Conservation (phyloP, 2,113 vertebrate species). For the Halcyon malimbica region DNA sequence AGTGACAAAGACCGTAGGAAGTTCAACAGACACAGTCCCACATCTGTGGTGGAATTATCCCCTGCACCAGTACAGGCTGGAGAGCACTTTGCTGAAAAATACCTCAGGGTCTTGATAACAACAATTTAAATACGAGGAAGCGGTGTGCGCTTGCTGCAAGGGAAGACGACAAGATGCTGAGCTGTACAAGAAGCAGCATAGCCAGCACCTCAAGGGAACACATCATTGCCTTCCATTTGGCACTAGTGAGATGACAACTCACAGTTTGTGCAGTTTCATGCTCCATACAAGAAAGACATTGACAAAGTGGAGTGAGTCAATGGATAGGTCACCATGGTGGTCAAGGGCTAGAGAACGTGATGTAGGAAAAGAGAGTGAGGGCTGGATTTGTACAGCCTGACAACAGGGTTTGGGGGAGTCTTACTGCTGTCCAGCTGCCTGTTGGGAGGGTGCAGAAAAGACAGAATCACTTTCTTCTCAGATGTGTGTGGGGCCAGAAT, state of each 20-base stretch:
- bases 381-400: background rate
- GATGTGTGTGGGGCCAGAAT: background rate
- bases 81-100: background rate
- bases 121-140: background rate
- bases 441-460: background rate
- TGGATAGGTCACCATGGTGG: background rate
- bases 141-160: background rate
- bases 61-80: background rate
- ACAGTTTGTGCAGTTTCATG: background rate
- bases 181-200: background rate
- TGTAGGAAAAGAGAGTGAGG: background rate
- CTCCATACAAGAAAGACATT: background rate
- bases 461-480: background rate
- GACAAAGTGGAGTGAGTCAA: background rate
- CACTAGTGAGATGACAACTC: background rate
- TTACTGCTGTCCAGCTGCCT: background rate
- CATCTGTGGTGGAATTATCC: background rate
- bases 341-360: background rate
- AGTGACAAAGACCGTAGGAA: background rate
- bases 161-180: background rate
- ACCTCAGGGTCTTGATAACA: background rate
- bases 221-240: background rate
- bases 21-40: background rate
- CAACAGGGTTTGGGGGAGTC: fast-evolving
- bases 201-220: background rate